A percentile compares a stretch with the other conserved stretches of the same genome.
Conservation (phyloP, 2,797 vertebrate species). For the Anas capensis region DNA sequence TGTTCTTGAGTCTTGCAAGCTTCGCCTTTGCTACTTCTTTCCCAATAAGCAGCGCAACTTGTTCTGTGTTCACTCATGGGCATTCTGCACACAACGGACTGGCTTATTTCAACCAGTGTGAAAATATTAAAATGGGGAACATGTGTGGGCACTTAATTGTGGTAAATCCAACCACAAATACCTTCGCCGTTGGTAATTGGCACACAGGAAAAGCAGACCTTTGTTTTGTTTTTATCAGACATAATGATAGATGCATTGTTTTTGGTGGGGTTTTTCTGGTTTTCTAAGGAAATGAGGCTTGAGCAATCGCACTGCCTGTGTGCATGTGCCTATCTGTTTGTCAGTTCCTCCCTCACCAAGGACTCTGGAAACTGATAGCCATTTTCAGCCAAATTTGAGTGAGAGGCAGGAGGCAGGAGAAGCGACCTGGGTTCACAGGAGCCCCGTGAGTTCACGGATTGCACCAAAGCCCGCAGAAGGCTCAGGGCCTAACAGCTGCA, state of each 20-base stretch:
- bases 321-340: conserved; percentile 35
- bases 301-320: conserved; percentile 18
- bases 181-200: conserved; percentile 51
- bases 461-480: neutral
- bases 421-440: neutral
- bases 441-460: neutral
- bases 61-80: conserved; percentile 43
- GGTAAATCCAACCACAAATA: conserved; percentile 60
- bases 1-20: conserved; percentile 61
- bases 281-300: conserved; percentile 71
- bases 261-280: conserved; percentile 61
- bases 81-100: conserved; percentile 9
- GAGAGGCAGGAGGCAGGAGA: neutral
- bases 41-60: conserved; percentile 59
- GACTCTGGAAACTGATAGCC: neutral
- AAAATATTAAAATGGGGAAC: conserved; percentile 71
- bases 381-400: neutral
- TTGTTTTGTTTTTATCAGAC: conserved; percentile 67
- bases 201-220: conserved; percentile 56
- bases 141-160: conserved; percentile 69
- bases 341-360: conserved; percentile 14
- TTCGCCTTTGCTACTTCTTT: conserved; percentile 71
- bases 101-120: conserved; percentile 57
- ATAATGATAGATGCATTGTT: conserved; percentile 56
- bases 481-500: neutral